These are phyloP conservation scores for Zoanthus sociatus DNA, from an alignment of 92 coral and sea anemone species.

Conservation along the genomic window DNA sequence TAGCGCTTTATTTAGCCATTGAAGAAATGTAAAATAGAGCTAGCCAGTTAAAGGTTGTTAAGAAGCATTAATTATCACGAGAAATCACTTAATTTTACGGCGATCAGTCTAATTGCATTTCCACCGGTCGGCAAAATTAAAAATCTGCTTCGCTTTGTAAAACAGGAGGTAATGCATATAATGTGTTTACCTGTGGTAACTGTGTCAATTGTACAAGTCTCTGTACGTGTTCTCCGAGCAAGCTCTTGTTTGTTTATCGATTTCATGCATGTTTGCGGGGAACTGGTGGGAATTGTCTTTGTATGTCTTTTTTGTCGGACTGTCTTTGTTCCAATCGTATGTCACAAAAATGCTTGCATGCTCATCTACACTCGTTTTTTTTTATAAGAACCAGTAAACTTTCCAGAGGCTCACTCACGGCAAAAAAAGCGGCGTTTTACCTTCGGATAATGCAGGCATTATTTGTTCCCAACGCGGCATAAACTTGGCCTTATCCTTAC, in stretches of 20 bases:
- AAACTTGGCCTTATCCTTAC: too few species aligned
- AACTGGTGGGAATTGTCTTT: background rate
- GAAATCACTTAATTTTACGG: background rate
- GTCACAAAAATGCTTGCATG: too few species aligned
- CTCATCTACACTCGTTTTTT: too few species aligned
- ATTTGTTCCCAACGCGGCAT: too few species aligned
- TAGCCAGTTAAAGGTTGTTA: background rate
- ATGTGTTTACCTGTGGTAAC: conserved; percentile 5
- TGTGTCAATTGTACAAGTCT: background rate
- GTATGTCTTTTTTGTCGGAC: background rate
- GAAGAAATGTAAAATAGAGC: background rate
- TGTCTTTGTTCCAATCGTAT: background rate
- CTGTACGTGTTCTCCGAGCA: conserved; percentile 12
- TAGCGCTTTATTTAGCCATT: background rate
- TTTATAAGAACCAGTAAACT: too few species aligned
- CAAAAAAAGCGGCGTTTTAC: too few species aligned
- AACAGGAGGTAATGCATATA: conserved; percentile 34
- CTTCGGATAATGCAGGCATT: too few species aligned
- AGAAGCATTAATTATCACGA: conserved; percentile 3
- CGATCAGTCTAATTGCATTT: conserved; percentile 10
- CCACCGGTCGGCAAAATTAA: conserved; percentile 30
- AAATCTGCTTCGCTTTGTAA: conserved; percentile 7
- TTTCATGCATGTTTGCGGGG: conserved; percentile 23
- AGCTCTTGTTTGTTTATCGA: conserved; percentile 15
- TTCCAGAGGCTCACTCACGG: too few species aligned